Percentiles rank a stretch among this genome's conserved stretches.
These are phyloP conservation scores for Prenolepis imparis DNA, from an alignment of 2,888 invertebrate genomes.

Conservation along the genomic window DNA sequence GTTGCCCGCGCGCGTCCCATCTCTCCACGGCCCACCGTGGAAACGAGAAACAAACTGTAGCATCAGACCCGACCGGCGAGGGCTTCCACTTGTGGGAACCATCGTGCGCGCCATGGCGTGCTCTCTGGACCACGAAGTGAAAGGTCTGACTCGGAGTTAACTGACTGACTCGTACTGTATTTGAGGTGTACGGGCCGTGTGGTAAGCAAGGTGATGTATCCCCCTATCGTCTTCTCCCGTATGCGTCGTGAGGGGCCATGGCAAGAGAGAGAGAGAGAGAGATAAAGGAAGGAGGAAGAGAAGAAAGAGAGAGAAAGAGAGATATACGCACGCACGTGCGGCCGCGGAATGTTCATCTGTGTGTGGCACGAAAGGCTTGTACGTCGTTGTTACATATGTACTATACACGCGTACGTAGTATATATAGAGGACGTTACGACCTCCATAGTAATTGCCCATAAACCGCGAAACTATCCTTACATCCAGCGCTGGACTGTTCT, in stretches of 20 bases:
- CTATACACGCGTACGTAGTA: slow-evolving; percentile 65
- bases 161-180: slow-evolving; percentile 79
- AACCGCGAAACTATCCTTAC: slow-evolving; percentile 75
- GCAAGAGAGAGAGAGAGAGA: neutral
- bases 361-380: neutral
- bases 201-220: slow-evolving; percentile 74
- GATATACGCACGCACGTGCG: slow-evolving; percentile 33
- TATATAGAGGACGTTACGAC: slow-evolving; percentile 70
- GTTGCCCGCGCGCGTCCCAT: slow-evolving; percentile 41
- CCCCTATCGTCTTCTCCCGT: slow-evolving; percentile 57
- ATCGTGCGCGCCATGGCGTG: slow-evolving; percentile 83
- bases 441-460: slow-evolving; percentile 75
- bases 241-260: slow-evolving; percentile 1
- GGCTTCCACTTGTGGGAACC: slow-evolving; percentile 84
- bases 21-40: slow-evolving; percentile 53
- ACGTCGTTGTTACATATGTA: slow-evolving; percentile 50
- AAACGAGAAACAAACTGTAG: slow-evolving; percentile 81
- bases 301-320: slow-evolving; percentile 15
- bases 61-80: slow-evolving; percentile 77
- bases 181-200: slow-evolving; percentile 71
- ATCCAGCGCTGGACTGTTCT: slow-evolving; percentile 57
- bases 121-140: slow-evolving; percentile 86
- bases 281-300: neutral
- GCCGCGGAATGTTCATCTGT: slow-evolving; percentile 16
- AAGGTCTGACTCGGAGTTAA: slow-evolving; percentile 83